These are phyloP conservation scores for Australoheros scitulus DNA, from an alignment of 2,113 vertebrate species.

Conservation along the genomic window DNA sequence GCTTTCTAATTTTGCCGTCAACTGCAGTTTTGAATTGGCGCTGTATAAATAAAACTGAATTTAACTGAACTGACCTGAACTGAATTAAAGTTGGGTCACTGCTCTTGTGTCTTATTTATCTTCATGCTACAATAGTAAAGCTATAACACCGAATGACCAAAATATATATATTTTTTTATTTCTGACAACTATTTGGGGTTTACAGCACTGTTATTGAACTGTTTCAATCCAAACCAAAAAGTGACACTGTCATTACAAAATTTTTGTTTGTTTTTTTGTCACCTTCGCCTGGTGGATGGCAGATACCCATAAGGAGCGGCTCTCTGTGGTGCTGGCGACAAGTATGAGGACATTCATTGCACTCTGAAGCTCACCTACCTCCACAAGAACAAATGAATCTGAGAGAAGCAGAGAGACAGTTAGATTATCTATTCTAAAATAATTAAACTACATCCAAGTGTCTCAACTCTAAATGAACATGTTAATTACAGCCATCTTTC, in stretches of 20 bases:
- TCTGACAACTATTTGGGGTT: not conserved
- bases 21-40: too few species aligned
- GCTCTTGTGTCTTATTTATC: not conserved
- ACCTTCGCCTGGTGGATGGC: conserved; percentile 76
- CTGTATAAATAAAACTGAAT: too few species aligned
- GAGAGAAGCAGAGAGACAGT: conserved; percentile 6
- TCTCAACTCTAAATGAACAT: not conserved
- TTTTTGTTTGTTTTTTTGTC: not conserved
- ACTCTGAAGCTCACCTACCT: conserved; percentile 77
- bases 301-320: conserved; percentile 74
- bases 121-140: not conserved
- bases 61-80: too few species aligned
- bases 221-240: not conserved
- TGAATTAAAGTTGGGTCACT: not conserved
- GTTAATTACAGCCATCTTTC: conserved; percentile 82
- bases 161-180: not conserved
- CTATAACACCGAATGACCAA: not conserved
- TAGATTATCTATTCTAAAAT: not conserved
- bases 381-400: conserved; percentile 81
- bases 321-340: conserved; percentile 65
- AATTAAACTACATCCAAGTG: not conserved
- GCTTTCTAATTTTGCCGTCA: too few species aligned
- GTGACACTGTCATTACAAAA: not conserved
- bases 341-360: conserved; percentile 74
- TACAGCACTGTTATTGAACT: too few species aligned